These are phyloP conservation scores for human DNA, from an alignment of 2,113 vertebrate species.

Conservation along the genomic window GRCh38 chr21:31361501-31362000, in stretches of 20 bases:
- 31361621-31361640: background rate
- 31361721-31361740: background rate
- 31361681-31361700: background rate
- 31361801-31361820: background rate
- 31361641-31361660: background rate
- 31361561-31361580: background rate
- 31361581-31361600: background rate
- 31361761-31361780: background rate
- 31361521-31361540: background rate
- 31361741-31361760: background rate
- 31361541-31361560: background rate
- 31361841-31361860: too few relatives aligned
- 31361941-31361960: background rate
- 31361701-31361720: background rate
- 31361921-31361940: background rate
- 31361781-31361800: background rate
- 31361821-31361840: background rate
- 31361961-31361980: background rate
- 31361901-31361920: background rate
- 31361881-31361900: background rate
- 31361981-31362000: background rate
- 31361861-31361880: background rate
- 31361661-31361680: background rate
- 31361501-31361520: accelerated
- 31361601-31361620: background rate